Evolutionary conservation across 2,888 invertebrate genomes (phyloP), one percentile per base, ranked within the genome.

Genomic region (Eucera pruinosa): DNA sequence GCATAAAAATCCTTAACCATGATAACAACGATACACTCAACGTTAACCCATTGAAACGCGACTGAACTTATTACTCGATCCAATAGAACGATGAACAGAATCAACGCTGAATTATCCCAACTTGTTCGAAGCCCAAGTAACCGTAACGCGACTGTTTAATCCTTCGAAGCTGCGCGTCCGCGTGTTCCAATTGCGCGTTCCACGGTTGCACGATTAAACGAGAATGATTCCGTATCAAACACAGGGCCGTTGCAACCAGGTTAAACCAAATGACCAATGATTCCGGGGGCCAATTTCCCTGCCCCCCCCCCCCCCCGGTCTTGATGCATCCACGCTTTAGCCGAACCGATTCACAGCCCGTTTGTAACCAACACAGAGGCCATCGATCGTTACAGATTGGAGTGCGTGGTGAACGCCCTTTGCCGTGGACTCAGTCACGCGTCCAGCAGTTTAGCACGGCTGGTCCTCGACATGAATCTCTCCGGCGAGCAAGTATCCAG

Each of bases 381-480:
- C 58, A 68, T 60, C 64, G 47, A 13, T 15, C 52, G 89, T 84
- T 89, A 86, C 80, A 93, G 94, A 81, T 90, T 94, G 77, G 94
- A 94, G 87, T 92, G 93, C 70, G 93, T 94, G 66, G 94, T 94
- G 33, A 93, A 93, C 76, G 93, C 94, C n/a, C 89, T 94, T 67
- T 94, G 93, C 79, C 91, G 90, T 54, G 91, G 92, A 39, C 86
- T 93, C 61, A 85, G 82, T 66, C 87, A 90, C 67, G 90, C 90
- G 20, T 91, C 90, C 39, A 83, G 90, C 15, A 91, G 92, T 75
- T 89, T 94, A 58, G 93, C 92, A 74, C 93, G 93, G 77, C 87
- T 94, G 77, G 93, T 94, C n/a, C 90, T 94, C 71, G 94, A 94
- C 90, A 91, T 94, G 88, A 93, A 93, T 86, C 90, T 94, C 72